Evolutionary conservation across 1,140 invertebrate genomes (phyloP).

Genomic region (Caenorhabditis briggsae): DNA sequence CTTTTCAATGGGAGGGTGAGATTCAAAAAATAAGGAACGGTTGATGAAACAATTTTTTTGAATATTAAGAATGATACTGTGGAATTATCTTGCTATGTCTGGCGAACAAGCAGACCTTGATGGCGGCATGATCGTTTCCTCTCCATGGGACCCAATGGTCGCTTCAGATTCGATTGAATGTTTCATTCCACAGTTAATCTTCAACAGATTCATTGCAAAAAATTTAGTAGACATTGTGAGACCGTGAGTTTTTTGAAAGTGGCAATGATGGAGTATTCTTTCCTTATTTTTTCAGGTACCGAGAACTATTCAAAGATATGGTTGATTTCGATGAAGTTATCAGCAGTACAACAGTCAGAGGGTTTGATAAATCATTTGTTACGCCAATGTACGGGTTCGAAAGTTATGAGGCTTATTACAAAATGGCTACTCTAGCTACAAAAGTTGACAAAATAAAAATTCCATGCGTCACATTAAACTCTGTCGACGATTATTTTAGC

Average conservation of each 20-base stretch:
- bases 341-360: constrained; percentile 64
- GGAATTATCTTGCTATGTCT: constrained; percentile 66
- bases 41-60: constrained; percentile 37
- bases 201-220: constrained; percentile 63
- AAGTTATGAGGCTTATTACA: constrained; percentile 65
- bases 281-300: constrained; percentile 60
- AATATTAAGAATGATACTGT: constrained; percentile 67
- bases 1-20: constrained; percentile 68
- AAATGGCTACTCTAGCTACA: constrained; percentile 51
- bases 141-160: constrained; percentile 65
- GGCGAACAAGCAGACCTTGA: constrained; percentile 60
- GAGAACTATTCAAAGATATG: constrained; percentile 63
- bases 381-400: constrained; percentile 57
- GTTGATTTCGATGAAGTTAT: constrained; percentile 64
- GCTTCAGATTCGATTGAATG: constrained; percentile 59
- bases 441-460: constrained; percentile 67
- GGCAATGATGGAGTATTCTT: background rate
- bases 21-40: background rate
- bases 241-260: constrained; percentile 57
- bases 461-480: constrained; percentile 61
- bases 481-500: constrained; percentile 66
- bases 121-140: constrained; percentile 67
- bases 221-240: constrained; percentile 64
- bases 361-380: constrained; percentile 66
- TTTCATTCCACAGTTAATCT: constrained; percentile 60